A percentile compares a stretch with the other conserved stretches of the same genome.
phyloP scores from a whole-genome alignment of 2,888 invertebrate species.

The Heterodera filipjevi region DNA sequence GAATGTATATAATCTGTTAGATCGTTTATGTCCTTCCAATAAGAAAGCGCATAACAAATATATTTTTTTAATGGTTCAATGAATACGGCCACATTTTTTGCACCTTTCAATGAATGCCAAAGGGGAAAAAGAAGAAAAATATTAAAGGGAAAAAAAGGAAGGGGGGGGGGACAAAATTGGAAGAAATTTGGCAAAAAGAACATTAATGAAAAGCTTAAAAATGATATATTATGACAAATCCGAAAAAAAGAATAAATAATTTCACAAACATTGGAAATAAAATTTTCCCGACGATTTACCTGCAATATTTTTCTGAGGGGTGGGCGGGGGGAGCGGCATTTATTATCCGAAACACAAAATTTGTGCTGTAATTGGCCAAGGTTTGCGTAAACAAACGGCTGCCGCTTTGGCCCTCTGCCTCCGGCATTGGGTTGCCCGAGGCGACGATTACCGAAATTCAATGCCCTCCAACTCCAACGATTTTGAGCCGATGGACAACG shows the following conservation, averaged over 20 bases:
- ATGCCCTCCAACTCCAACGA: not conserved
- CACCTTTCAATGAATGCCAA: not conserved
- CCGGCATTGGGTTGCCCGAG: not conserved
- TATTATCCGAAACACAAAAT: not conserved
- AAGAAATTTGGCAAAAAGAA: too few relatives aligned
- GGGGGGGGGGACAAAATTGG: not conserved
- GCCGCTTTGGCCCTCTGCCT: not conserved
- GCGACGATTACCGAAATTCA: conserved; percentile 2
- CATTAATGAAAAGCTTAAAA: too few relatives aligned
- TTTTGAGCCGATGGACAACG: not conserved
- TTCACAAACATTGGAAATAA: too few relatives aligned
- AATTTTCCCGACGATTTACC: too few relatives aligned
- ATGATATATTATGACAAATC: too few relatives aligned
- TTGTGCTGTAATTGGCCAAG: conserved; percentile 1
- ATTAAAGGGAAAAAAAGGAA: not conserved
- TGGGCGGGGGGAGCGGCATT: too few relatives aligned
- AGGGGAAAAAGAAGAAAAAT: not conserved
- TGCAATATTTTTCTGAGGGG: too few relatives aligned
- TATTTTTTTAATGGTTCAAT: not conserved
- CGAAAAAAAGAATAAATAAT: not conserved
- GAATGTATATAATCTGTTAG: too few relatives aligned
- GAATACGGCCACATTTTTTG: not conserved
- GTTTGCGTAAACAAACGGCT: not conserved
- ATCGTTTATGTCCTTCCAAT: too few relatives aligned
- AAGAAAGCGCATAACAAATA: too few relatives aligned